These are phyloP conservation scores for Thecocarcelia acutangulata DNA, from an alignment of 2,888 invertebrate species.

Conservation along the genomic window DNA sequence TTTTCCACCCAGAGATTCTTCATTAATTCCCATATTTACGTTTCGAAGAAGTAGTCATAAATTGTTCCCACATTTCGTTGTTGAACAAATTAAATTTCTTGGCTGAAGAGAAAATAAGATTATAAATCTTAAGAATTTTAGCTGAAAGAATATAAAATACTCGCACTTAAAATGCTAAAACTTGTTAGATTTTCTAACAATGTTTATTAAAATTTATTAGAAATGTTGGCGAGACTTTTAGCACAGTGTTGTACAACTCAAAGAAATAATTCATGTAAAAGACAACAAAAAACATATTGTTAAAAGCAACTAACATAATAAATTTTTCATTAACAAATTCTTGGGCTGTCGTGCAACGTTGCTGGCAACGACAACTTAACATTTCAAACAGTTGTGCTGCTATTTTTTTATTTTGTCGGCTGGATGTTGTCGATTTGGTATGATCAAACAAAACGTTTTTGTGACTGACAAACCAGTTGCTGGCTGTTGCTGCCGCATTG, in stretches of 20 bases:
- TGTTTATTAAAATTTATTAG: conserved; percentile 41
- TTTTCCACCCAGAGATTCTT: not conserved
- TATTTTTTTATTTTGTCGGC: conserved; percentile 1
- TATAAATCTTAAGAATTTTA: not conserved
- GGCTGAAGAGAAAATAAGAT: too few species aligned
- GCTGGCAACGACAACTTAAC: not conserved
- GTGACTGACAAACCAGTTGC: conserved; percentile 23
- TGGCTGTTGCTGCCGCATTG: not conserved
- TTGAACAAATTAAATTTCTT: not conserved
- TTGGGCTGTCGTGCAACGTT: not conserved
- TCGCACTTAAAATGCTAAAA: not conserved
- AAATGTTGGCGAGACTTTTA: conserved; percentile 18
- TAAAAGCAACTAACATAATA: conserved; percentile 12
- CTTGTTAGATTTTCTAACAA: conserved; percentile 44
- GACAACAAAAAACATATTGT: conserved; percentile 24
- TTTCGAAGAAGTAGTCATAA: conserved; percentile 7
- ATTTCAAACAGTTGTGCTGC: conserved; percentile 20
- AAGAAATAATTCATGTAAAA: conserved; percentile 16
- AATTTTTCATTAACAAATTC: conserved; percentile 30
- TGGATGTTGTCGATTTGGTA: conserved; percentile 25
- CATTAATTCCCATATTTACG: conserved; percentile 5
- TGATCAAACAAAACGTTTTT: conserved; percentile 32
- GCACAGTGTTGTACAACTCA: conserved; percentile 9
- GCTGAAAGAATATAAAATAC: not conserved
- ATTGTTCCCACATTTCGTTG: conserved; percentile 28